Evolutionary conservation across 2,113 vertebrate genomes (phyloP).

Genomic region (Neogobius melanostomus): DNA sequence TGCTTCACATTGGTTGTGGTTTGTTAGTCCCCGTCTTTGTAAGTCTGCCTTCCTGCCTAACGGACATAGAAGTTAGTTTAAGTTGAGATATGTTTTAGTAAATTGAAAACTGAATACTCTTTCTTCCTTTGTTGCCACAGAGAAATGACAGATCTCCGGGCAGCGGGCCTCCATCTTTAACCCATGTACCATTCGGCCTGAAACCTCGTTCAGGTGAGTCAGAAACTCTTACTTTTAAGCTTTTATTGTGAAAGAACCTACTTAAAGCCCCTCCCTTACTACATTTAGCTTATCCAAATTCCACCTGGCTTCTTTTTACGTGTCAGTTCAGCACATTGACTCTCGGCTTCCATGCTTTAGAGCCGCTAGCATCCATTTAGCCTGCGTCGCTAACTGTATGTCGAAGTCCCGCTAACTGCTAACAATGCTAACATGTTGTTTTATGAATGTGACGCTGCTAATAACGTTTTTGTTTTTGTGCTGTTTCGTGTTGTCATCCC

Average conservation of each 20-base stretch:
- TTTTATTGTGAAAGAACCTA: not conserved
- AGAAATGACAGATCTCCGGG: conserved; percentile 72
- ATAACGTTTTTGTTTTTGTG: conserved; percentile 75
- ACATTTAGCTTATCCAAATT: not conserved
- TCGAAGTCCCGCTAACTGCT: conserved; percentile 44
- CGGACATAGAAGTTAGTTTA: not conserved
- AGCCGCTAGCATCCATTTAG: conserved; percentile 26
- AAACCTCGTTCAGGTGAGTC: conserved; percentile 92
- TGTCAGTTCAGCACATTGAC: not conserved
- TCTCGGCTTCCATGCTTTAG: conserved; percentile 15
- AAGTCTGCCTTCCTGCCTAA: not conserved
- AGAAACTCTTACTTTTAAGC: not conserved
- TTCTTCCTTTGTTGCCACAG: conserved; percentile 58
- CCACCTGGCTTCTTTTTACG: not conserved
- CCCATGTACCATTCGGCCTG: conserved; percentile 84
- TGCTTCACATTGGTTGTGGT: not conserved
- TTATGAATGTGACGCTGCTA: conserved; percentile 77
- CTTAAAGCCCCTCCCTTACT: not conserved
- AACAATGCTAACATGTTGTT: conserved; percentile 50
- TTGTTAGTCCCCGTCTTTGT: not conserved
- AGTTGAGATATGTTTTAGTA: not conserved
- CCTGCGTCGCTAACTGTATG: conserved; percentile 40
- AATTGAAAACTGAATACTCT: not conserved
- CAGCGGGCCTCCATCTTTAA: conserved; percentile 69
- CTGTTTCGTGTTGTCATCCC: conserved; percentile 66